These are phyloP conservation scores for Paracanthobrama guichenoti DNA, from an alignment of 2,113 vertebrate genomes.

Conservation along the genomic window DNA sequence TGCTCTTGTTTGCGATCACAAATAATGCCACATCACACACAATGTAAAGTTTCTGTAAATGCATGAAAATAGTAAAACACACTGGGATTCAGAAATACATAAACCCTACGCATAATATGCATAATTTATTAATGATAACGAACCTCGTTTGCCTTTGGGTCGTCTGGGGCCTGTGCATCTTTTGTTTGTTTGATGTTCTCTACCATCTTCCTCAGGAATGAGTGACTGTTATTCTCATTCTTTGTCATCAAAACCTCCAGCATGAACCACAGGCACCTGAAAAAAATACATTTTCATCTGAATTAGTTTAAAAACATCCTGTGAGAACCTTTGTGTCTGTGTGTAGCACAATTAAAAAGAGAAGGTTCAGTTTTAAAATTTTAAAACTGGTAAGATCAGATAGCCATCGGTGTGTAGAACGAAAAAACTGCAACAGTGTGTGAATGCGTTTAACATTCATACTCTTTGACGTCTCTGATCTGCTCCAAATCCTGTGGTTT, in stretches of 20 bases:
- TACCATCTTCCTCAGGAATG: slow-evolving; percentile 97
- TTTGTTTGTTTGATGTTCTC: slow-evolving; percentile 98
- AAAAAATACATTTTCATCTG: slow-evolving; percentile 4
- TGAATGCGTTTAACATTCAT: slow-evolving; percentile 64
- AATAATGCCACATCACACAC: slow-evolving; percentile 98
- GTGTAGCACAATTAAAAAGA: not conserved
- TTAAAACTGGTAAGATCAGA: not conserved
- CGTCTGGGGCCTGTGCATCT: slow-evolving; percentile 95
- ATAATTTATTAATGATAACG: slow-evolving; percentile 33
- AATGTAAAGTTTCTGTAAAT: slow-evolving; percentile 91
- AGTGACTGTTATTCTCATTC: slow-evolving; percentile 99
- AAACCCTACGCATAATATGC: not conserved
- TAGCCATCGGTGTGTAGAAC: not conserved
- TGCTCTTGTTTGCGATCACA: slow-evolving; percentile 98
- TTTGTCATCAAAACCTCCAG: slow-evolving; percentile 99
- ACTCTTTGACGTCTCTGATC: slow-evolving; percentile 99
- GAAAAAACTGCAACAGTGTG: not conserved
- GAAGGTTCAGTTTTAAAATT: not conserved
- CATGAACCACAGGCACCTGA: slow-evolving; percentile 98
- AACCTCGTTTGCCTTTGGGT: slow-evolving; percentile 95
- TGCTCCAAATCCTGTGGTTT: slow-evolving; percentile 97
- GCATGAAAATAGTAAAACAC: slow-evolving; percentile 5
- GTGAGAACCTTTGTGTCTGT: not conserved
- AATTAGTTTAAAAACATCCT: not conserved
- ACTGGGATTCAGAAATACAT: not conserved